Conservation (phyloP, 2,113 vertebrate species). For the Pyrgilauda ruficollis region DNA sequence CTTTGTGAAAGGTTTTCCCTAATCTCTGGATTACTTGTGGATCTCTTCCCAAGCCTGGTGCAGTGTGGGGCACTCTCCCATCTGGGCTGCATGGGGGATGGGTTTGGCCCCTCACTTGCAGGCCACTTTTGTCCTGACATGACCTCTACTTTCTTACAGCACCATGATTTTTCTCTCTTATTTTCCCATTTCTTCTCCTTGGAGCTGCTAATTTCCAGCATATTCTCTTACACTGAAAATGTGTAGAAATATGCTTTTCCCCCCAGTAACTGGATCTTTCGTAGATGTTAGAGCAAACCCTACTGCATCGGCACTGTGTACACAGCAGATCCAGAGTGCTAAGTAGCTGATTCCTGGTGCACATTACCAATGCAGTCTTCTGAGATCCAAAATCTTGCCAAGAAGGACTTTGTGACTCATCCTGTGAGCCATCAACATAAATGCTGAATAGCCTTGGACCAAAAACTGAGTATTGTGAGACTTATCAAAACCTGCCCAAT, state of each 20-base stretch:
- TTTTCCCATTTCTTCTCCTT: neutral
- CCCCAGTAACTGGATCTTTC: neutral
- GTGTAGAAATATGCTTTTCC: neutral
- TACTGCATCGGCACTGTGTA: accelerated
- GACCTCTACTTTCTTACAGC: neutral
- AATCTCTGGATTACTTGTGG: neutral
- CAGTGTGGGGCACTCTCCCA: neutral
- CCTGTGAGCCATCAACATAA: neutral
- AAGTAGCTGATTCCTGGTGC: neutral
- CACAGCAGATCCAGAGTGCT: neutral
- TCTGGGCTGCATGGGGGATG: accelerated
- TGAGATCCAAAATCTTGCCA: neutral
- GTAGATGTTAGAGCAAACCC: neutral
- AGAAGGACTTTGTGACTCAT: neutral
- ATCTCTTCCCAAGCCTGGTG: neutral
- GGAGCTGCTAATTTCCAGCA: neutral
- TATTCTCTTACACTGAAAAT: neutral
- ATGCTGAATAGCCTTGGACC: neutral
- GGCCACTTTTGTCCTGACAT: neutral
- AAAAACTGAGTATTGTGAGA: neutral
- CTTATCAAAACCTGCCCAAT: neutral
- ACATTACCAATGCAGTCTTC: neutral
- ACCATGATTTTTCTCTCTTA: neutral
- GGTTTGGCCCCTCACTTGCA: neutral
- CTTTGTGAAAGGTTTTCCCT: neutral